These are phyloP conservation scores for Philereme transversata DNA, from an alignment of 2,888 invertebrate genomes.

Conservation along the genomic window DNA sequence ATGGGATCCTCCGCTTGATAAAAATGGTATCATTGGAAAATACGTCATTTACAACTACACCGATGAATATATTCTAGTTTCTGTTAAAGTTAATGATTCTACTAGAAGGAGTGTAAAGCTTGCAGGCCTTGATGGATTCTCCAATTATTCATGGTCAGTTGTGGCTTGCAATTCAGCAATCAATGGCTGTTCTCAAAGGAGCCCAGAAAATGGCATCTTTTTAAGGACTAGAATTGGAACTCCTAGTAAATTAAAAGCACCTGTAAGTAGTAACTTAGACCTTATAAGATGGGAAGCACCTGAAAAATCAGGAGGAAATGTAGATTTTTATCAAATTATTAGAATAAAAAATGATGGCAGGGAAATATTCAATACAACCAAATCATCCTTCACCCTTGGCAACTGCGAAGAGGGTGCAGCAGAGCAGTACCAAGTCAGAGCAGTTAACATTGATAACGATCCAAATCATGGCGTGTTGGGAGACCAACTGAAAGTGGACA, in stretches of 20 bases:
- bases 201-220: conserved; percentile 72
- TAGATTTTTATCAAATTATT: conserved; percentile 84
- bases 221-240: conserved; percentile 86
- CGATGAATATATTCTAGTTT: conserved; percentile 49
- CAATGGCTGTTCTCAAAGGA: conserved; percentile 84
- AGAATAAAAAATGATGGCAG: conserved; percentile 60
- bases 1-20: conserved; percentile 88
- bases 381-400: conserved; percentile 49
- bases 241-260: conserved; percentile 71
- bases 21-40: conserved; percentile 89
- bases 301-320: conserved; percentile 74
- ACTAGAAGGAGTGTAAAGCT: conserved; percentile 56
- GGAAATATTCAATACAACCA: conserved; percentile 54
- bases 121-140: conserved; percentile 81
- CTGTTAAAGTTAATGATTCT: conserved; percentile 52
- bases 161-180: conserved; percentile 87
- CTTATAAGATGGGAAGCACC: conserved; percentile 81
- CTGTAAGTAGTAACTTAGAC: conserved; percentile 56
- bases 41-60: conserved; percentile 85
- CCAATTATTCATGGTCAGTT: conserved; percentile 87
- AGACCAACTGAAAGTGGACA: conserved; percentile 50
- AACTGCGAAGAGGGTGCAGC: conserved; percentile 66
- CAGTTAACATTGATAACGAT: conserved; percentile 70
- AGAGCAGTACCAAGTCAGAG: conserved; percentile 71
- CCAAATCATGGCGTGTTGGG: conserved; percentile 60